A percentile compares a stretch with the other conserved stretches of the same genome.
phyloP scores from a whole-genome alignment of 1,140 invertebrate species.

The Drosophila bifasciata region DNA sequence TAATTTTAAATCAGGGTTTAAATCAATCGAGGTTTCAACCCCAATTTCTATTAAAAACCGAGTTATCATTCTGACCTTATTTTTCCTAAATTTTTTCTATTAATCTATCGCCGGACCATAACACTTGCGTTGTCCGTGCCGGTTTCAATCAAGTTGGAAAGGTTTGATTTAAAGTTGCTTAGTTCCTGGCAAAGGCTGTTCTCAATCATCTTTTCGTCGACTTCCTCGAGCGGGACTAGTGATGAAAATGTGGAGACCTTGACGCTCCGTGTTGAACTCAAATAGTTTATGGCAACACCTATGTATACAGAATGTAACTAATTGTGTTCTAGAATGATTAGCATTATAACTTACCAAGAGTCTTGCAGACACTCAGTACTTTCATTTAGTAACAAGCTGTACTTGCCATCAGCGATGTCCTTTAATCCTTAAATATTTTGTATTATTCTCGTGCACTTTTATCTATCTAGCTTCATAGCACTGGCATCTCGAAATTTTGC shows the following conservation, averaged over 20 bases:
- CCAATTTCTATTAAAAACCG: too few species aligned
- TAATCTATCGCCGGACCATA: too few species aligned
- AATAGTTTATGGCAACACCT: constrained; percentile 24
- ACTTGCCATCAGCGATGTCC: too few species aligned
- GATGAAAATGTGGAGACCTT: constrained; percentile 17
- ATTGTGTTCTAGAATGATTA: constrained; percentile 3
- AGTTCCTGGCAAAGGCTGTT: constrained; percentile 16
- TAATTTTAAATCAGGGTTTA: too few species aligned
- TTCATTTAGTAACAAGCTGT: too few species aligned
- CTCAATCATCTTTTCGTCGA: constrained; percentile 15
- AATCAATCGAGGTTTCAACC: too few species aligned
- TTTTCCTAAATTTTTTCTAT: too few species aligned
- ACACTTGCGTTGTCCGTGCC: constrained; percentile 23
- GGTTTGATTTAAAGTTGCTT: constrained; percentile 16
- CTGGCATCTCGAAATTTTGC: too few species aligned
- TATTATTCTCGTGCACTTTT: too few species aligned
- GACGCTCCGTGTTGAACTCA: constrained; percentile 8
- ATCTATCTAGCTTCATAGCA: too few species aligned
- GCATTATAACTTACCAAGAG: constrained; percentile 7
- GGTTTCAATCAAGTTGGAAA: constrained; percentile 19
- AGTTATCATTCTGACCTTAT: too few species aligned
- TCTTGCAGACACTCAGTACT: background rate
- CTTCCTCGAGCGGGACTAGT: constrained; percentile 14
- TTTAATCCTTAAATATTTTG: too few species aligned
- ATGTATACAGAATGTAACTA: constrained; percentile 7